Evolutionary conservation across 2,888 invertebrate genomes (phyloP).

Genomic region (Sarcophaga variegata): DNA sequence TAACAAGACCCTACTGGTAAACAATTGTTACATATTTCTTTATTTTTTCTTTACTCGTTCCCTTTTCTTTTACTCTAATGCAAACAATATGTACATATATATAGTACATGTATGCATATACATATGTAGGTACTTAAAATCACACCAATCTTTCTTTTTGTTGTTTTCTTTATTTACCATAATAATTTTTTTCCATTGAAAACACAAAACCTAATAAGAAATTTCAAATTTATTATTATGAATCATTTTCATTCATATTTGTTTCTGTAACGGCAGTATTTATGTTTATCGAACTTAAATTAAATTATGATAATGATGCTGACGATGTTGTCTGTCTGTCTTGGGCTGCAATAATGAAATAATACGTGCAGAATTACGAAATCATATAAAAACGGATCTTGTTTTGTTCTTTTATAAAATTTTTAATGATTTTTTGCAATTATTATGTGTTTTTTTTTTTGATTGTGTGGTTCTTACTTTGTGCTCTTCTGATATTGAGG

Average conservation of each 20-base stretch:
- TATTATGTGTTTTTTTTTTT: slow-evolving; percentile 13
- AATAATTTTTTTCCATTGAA: neutral
- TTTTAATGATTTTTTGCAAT: slow-evolving; percentile 18
- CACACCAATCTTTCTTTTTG: slow-evolving; percentile 13
- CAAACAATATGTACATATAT: slow-evolving; percentile 2
- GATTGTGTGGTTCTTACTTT: neutral
- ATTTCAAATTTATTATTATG: slow-evolving; percentile 49
- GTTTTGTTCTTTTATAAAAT: neutral
- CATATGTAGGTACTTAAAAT: neutral
- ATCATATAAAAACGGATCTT: slow-evolving; percentile 42
- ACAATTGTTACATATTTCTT: slow-evolving; percentile 31
- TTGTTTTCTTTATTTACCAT: neutral
- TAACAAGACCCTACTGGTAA: slow-evolving; percentile 34
- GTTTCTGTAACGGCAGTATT: slow-evolving; percentile 22
- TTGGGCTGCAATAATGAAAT: neutral
- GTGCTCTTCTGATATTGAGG: neutral
- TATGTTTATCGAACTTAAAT: slow-evolving; percentile 34
- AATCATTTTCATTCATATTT: slow-evolving; percentile 50
- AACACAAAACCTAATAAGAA: slow-evolving; percentile 22
- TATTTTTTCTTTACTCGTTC: slow-evolving; percentile 18
- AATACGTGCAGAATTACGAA: slow-evolving; percentile 41
- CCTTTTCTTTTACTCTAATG: slow-evolving; percentile 4
- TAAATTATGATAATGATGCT: neutral
- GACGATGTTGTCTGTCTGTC: neutral
- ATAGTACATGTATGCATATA: neutral